A percentile compares a stretch with the other conserved stretches of the same genome.
phyloP scores from a whole-genome alignment of 2,113 vertebrate genomes.

The Tragelaphus buxtoni region DNA sequence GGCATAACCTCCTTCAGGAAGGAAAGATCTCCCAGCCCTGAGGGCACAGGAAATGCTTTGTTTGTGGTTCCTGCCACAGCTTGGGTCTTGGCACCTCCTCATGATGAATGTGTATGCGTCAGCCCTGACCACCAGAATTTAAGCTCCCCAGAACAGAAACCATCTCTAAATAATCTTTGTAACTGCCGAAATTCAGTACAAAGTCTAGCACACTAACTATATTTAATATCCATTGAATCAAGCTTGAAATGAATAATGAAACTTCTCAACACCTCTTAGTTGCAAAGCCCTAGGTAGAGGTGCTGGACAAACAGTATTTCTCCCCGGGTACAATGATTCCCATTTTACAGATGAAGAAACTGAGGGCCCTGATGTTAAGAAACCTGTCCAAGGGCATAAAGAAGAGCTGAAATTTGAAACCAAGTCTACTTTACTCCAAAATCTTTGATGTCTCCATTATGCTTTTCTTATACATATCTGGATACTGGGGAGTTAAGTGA shows the following conservation, averaged over 20 bases:
- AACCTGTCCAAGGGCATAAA: background rate
- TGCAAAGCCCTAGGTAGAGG: background rate
- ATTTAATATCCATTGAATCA: background rate
- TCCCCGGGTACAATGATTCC: background rate
- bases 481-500: background rate
- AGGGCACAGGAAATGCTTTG: background rate
- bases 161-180: background rate
- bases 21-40: background rate
- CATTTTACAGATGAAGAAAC: slow-evolving; percentile 1
- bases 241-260: background rate
- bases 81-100: background rate
- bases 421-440: background rate
- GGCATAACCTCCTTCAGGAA: background rate
- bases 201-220: background rate
- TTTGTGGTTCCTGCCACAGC: background rate
- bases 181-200: background rate
- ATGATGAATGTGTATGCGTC: background rate
- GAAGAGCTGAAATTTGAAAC: background rate
- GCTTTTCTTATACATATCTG: background rate
- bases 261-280: background rate
- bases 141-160: background rate
- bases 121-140: background rate
- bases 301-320: background rate
- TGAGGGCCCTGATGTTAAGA: background rate
- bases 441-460: background rate